Evolutionary conservation across 1,140 invertebrate species (phyloP).

Genomic region (Dendroctonus ponderosae): DNA sequence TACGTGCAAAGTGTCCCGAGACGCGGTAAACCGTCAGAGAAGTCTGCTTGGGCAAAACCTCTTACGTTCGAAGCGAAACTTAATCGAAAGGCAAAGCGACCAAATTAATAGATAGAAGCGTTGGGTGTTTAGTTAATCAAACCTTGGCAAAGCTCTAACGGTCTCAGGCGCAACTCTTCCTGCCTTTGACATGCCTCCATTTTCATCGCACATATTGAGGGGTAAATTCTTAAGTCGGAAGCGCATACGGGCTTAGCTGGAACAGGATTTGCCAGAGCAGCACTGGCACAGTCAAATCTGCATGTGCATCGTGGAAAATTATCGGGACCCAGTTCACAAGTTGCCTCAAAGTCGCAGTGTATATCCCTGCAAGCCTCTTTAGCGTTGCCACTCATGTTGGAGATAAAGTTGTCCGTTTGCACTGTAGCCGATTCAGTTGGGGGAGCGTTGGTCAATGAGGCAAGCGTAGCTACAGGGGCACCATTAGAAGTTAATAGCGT

Average conservation of each 20-base stretch:
- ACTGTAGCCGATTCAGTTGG: constrained; percentile 19
- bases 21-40: constrained; percentile 26
- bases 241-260: constrained; percentile 73
- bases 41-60: constrained; percentile 21
- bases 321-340: constrained; percentile 74
- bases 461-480: constrained; percentile 30
- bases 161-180: constrained; percentile 73
- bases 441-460: constrained; percentile 24
- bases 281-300: constrained; percentile 70
- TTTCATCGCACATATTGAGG: constrained; percentile 81
- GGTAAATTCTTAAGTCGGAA: constrained; percentile 77
- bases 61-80: constrained; percentile 20
- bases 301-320: constrained; percentile 75
- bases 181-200: constrained; percentile 82
- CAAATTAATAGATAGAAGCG: constrained; percentile 37
- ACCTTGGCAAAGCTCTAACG: constrained; percentile 83
- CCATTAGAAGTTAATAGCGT: constrained; percentile 30
- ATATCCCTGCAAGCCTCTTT: constrained; percentile 73
- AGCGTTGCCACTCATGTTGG: constrained; percentile 49
- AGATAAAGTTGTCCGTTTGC: constrained; percentile 36
- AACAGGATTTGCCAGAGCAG: constrained; percentile 56
- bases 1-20: constrained; percentile 26
- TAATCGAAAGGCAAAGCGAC: constrained; percentile 21
- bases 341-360: constrained; percentile 79
- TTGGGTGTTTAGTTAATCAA: constrained; percentile 39